Conservation (phyloP, 2,888 invertebrate species). For the Neuroscelio doddi region DNA sequence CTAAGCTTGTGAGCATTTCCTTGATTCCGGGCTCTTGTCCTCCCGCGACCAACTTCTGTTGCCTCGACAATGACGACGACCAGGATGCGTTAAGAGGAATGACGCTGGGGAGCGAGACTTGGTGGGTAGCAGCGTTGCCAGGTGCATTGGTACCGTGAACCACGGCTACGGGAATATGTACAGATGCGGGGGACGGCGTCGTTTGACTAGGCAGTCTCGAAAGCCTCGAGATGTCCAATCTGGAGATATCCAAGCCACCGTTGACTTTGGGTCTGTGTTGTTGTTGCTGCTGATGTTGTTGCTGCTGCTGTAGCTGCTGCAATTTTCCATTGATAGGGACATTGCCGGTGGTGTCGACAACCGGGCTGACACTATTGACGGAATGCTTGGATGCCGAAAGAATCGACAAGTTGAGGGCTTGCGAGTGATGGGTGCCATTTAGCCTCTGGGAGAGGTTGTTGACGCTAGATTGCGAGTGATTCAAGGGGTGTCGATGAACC, state of each 20-base stretch:
- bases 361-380: conserved; percentile 69
- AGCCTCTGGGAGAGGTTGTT: conserved; percentile 69
- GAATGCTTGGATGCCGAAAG: conserved; percentile 69
- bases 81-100: conserved; percentile 61
- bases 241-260: conserved; percentile 77
- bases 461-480: conserved; percentile 70
- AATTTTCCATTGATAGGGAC: conserved; percentile 44
- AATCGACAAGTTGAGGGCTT: conserved; percentile 65
- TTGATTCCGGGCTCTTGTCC: conserved; percentile 77
- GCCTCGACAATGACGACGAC: conserved; percentile 58
- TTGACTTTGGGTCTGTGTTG: conserved; percentile 67
- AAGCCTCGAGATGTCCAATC: conserved; percentile 76
- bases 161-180: conserved; percentile 55
- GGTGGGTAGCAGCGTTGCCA: conserved; percentile 60
- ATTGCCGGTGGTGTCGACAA: conserved; percentile 52
- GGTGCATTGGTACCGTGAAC: conserved; percentile 56
- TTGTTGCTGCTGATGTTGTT: conserved; percentile 44
- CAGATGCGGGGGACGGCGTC: conserved; percentile 65
- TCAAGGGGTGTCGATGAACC: conserved; percentile 62
- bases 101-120: conserved; percentile 60
- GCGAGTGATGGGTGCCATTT: conserved; percentile 61
- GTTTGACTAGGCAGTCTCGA: conserved; percentile 63
- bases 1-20: conserved; percentile 89
- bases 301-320: conserved; percentile 37
- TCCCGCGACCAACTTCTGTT: conserved; percentile 44